These are phyloP conservation scores for Drosophila meridionalis DNA, from an alignment of 2,888 invertebrate genomes.

Conservation along the genomic window DNA sequence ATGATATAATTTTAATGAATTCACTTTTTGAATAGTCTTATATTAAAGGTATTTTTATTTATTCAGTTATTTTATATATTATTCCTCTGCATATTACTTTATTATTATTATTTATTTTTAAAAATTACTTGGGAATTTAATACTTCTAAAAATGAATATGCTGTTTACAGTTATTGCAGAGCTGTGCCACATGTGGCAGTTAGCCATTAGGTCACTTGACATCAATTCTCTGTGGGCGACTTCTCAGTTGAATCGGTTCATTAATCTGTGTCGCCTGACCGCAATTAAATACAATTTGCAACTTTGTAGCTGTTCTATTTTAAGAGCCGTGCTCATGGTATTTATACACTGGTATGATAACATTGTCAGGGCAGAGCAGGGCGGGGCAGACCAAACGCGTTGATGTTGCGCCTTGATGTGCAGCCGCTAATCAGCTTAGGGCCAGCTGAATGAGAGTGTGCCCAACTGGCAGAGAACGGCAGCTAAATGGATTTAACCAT, in stretches of 20 bases:
- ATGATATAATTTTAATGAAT: not conserved
- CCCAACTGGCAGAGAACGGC: constrained; percentile 21
- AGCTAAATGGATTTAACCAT: constrained; percentile 74
- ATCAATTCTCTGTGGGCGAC: constrained; percentile 4
- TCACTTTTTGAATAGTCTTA: not conserved
- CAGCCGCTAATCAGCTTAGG: constrained; percentile 72
- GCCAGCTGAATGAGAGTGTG: constrained; percentile 20
- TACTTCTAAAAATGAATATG: not conserved
- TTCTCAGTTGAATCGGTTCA: constrained; percentile 35
- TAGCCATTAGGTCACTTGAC: not conserved
- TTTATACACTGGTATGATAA: constrained; percentile 70
- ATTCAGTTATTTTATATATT: not conserved
- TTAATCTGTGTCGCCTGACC: constrained; percentile 66
- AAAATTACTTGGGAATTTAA: not conserved
- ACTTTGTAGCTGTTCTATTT: constrained; percentile 67
- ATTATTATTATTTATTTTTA: not conserved
- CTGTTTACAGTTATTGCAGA: not conserved
- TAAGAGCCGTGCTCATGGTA: constrained; percentile 55
- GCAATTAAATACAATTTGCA: constrained; percentile 62
- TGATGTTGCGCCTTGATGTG: constrained; percentile 34
- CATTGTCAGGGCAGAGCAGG: constrained; percentile 58
- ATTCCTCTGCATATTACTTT: too few species aligned
- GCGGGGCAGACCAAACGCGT: constrained; percentile 16
- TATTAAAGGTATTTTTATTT: not conserved
- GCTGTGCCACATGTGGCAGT: not conserved